Evolutionary conservation across 1,140 invertebrate genomes (phyloP), one percentile per base, ranked within the genome.

Genomic region (Drosophila arizonae): DNA sequence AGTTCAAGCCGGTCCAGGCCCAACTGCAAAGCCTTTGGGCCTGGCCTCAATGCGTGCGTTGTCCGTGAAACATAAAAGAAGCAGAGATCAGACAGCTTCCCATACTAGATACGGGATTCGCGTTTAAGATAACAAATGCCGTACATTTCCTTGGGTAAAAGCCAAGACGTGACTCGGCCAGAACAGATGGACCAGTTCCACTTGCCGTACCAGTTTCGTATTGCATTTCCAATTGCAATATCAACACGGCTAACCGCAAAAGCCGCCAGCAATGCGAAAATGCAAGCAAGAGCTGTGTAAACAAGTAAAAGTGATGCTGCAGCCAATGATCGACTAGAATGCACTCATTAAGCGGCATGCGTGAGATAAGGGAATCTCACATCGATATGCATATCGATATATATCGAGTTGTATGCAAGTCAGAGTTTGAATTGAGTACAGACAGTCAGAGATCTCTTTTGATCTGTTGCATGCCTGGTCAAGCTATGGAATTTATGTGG

Each of bases 21-120:
- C 62, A 72, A 72, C 46, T 13, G 30, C 51, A 57, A 65, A 57
- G 17, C 45, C 45, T 71, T 71, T 71, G 36, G 54, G 68, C 68
- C 54, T 57, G 52, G 39, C 54, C 17, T 26, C 15, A 43, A 46
- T 2, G 15, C 17, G 3, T 2, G 15, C 17, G 1, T 33, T 15
- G 4, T 1, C 52, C 11, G 6, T 11, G 9, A 39, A 13, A 8
- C 36, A 13, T 11, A 11, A 39, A 39, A 10, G 36, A 39, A 39
- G 36, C 36, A 0, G 0, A 11, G 10, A 33, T 11, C 4, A 15
- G 15, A 3, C 6, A 33, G 33, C 33, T 30, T 30, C 28, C 0
- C 33, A 33, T 8, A 6, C 33, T 13, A 43, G 41, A 43, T 43
- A 43, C 2, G 41, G 13, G 5, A 26, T 4, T 51, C 4, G 8